phyloP scores from a whole-genome alignment of 1,140 invertebrate species.

The Hetaerina americana region DNA sequence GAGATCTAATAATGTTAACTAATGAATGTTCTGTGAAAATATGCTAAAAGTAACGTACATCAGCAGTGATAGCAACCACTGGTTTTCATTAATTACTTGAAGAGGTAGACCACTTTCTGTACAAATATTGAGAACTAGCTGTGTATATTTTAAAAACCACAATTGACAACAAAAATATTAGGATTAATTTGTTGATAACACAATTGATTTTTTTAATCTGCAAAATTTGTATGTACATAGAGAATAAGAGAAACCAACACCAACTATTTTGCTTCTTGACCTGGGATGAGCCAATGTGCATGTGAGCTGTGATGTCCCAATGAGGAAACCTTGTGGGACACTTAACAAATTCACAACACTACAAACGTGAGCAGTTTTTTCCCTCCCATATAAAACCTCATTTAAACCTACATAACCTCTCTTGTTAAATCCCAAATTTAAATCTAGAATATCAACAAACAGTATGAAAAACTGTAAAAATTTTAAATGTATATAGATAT shows the following conservation, averaged over 20 bases:
- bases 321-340: neutral
- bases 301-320: neutral
- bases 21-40: neutral
- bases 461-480: constrained; percentile 1
- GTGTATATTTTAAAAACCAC: neutral
- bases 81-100: neutral
- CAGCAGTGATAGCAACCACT: neutral
- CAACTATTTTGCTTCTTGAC: neutral
- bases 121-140: neutral
- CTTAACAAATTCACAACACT: neutral
- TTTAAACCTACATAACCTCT: neutral
- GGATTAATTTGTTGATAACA: neutral
- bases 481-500: constrained; percentile 1
- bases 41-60: neutral
- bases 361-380: neutral
- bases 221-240: neutral
- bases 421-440: neutral
- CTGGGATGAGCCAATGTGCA: neutral
- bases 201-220: neutral
- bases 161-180: neutral
- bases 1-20: neutral
- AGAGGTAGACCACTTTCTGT: neutral
- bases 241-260: neutral
- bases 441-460: neutral
- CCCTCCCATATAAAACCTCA: neutral